A percentile compares a stretch with the other conserved stretches of the same genome.
These are phyloP conservation scores for Microcebus jonahi DNA, from an alignment of 2,113 vertebrate genomes.

Conservation along the genomic window DNA sequence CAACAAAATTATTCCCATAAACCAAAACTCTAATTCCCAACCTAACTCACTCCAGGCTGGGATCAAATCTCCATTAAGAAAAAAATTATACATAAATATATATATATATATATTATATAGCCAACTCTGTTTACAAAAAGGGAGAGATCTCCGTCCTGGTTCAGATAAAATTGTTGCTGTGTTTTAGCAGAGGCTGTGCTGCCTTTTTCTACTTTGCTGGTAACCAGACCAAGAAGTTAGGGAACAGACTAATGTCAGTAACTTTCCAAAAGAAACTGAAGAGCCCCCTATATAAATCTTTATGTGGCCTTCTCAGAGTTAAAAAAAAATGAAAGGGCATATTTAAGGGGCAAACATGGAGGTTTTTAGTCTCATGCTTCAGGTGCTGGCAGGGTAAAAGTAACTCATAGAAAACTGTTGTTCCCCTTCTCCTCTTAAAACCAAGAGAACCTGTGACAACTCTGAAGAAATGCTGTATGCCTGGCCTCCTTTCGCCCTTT, in stretches of 20 bases:
- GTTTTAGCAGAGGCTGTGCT: slow-evolving; percentile 71
- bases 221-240: slow-evolving; percentile 66
- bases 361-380: not conserved
- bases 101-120: slow-evolving; percentile 65
- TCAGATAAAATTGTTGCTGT: slow-evolving; percentile 73
- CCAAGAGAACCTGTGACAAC: not conserved
- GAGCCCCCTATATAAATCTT: slow-evolving; percentile 31
- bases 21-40: slow-evolving; percentile 71
- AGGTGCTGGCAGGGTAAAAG: slow-evolving; percentile 15
- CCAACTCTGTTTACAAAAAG: slow-evolving; percentile 70
- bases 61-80: slow-evolving; percentile 65
- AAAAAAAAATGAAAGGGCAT: not conserved
- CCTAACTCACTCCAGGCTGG: slow-evolving; percentile 63
- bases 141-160: slow-evolving; percentile 65
- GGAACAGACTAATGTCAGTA: slow-evolving; percentile 47
- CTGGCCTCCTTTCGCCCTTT: not conserved
- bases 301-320: slow-evolving; percentile 57
- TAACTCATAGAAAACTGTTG: not conserved
- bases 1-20: slow-evolving; percentile 75
- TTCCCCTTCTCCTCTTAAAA: not conserved
- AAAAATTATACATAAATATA: slow-evolving; percentile 67
- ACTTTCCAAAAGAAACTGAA: slow-evolving; percentile 50
- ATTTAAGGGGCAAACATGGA: not conserved
- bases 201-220: slow-evolving; percentile 69
- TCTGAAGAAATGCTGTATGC: not conserved